A percentile compares a stretch with the other conserved stretches of the same genome.
Evolutionary conservation across 2,797 vertebrate genomes (phyloP).

Genomic region (Onychomys leucogaster): DNA sequence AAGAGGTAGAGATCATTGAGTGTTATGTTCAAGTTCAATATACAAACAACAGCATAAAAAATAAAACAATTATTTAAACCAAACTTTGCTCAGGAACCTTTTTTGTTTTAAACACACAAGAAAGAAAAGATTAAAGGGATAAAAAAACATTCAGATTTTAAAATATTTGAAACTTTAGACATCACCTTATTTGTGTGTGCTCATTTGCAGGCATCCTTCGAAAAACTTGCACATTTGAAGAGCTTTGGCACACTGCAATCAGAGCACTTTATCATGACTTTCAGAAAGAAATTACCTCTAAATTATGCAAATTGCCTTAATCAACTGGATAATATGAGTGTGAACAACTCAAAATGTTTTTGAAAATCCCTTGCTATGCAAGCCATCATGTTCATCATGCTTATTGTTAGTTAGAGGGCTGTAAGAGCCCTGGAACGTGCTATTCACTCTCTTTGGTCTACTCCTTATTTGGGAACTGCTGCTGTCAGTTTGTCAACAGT

Average conservation of each 20-base stretch:
- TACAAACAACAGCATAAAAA: background rate
- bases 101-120: background rate
- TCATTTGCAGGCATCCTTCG: slow-evolving; percentile 56
- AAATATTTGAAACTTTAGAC: background rate
- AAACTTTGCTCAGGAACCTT: background rate
- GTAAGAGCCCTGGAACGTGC: slow-evolving; percentile 61
- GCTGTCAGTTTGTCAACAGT: slow-evolving; percentile 80
- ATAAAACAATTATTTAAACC: background rate
- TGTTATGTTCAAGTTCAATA: background rate
- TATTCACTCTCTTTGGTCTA: slow-evolving; percentile 72
- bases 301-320: slow-evolving; percentile 85
- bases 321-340: slow-evolving; percentile 82
- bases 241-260: slow-evolving; percentile 65
- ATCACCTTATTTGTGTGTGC: background rate
- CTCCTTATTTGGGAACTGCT: slow-evolving; percentile 79
- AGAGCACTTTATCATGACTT: slow-evolving; percentile 78
- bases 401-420: slow-evolving; percentile 62
- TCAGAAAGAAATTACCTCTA: slow-evolving; percentile 84
- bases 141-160: background rate
- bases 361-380: slow-evolving; percentile 78
- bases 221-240: background rate
- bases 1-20: background rate
- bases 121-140: background rate
- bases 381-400: slow-evolving; percentile 78
- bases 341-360: slow-evolving; percentile 77